A percentile compares a stretch with the other conserved stretches of the same genome.
These are phyloP conservation scores for Phodopus roborovskii DNA, from an alignment of 2,113 vertebrate species.

Conservation along the genomic window DNA sequence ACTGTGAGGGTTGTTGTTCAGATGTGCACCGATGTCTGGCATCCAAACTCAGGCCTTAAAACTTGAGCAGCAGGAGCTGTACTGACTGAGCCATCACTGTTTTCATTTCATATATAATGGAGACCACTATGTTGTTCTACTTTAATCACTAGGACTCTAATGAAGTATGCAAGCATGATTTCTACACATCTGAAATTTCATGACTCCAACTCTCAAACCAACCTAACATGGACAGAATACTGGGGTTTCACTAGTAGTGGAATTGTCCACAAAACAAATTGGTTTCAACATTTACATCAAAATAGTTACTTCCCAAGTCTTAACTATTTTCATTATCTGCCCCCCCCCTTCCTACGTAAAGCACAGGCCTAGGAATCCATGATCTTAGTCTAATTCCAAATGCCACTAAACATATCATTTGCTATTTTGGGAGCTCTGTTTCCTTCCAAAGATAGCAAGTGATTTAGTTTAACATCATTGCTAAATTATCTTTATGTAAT, in stretches of 20 bases:
- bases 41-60: not conserved
- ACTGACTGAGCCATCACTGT: not conserved
- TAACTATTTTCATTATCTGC: not conserved
- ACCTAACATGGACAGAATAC: not conserved
- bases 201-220: slow-evolving; percentile 4
- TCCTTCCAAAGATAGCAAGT: slow-evolving; percentile 76
- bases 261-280: not conserved
- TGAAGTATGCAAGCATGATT: not conserved
- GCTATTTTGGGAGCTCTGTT: slow-evolving; percentile 69
- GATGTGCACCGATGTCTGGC: not conserved
- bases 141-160: not conserved
- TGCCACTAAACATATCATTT: slow-evolving; percentile 57
- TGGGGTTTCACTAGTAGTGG: not conserved
- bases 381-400: slow-evolving; percentile 60
- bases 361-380: not conserved
- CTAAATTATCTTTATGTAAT: slow-evolving; percentile 3
- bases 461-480: slow-evolving; percentile 33
- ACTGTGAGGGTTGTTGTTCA: not conserved
- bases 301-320: slow-evolving; percentile 14
- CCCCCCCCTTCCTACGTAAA: not conserved
- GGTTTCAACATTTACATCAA: not conserved
- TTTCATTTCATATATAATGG: not conserved
- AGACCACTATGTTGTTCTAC: not conserved
- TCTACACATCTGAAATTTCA: slow-evolving; percentile 28
- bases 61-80: not conserved